Conservation (phyloP, 1,140 invertebrate species). For the Zaprionus gabonicus region DNA sequence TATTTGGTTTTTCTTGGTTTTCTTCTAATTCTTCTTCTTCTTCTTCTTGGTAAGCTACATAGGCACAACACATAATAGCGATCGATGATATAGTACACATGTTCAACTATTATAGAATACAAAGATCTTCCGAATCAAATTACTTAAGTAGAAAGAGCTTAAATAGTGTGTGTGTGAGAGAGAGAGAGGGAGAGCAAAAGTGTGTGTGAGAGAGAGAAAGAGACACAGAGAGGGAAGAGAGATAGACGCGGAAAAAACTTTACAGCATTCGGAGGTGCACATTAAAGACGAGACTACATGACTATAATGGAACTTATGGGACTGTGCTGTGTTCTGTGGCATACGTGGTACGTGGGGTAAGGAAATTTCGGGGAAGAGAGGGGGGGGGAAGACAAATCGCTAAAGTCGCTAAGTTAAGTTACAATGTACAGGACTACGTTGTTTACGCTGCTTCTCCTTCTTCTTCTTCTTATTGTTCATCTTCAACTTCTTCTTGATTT, state of each 20-base stretch:
- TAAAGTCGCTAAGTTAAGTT: slow-evolving; percentile 53
- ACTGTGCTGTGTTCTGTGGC: slow-evolving; percentile 19
- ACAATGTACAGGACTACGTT: slow-evolving; percentile 72
- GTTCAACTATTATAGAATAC: slow-evolving; percentile 36
- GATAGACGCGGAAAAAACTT: slow-evolving; percentile 9
- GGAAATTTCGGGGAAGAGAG: not conserved
- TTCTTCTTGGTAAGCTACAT: slow-evolving; percentile 40
- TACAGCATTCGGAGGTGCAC: slow-evolving; percentile 34
- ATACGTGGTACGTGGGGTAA: slow-evolving; percentile 2
- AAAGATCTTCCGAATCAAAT: slow-evolving; percentile 23
- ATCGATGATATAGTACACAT: slow-evolving; percentile 45
- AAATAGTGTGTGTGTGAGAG: not conserved
- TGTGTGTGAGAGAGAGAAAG: not conserved
- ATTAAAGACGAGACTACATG: slow-evolving; percentile 20
- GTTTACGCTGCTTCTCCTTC: slow-evolving; percentile 39
- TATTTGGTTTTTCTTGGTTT: slow-evolving; percentile 19
- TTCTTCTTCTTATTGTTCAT: not conserved
- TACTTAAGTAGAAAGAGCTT: slow-evolving; percentile 21
- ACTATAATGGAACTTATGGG: slow-evolving; percentile 34
- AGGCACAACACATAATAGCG: slow-evolving; percentile 55
- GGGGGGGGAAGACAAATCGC: not conserved
- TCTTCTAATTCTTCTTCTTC: not conserved
- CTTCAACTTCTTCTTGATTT: slow-evolving; percentile 25
- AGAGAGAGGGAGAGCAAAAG: slow-evolving; percentile 16
- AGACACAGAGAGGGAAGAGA: not conserved